Conservation (phyloP, 2,797 vertebrate species). For the Peromyscus aztecus region DNA sequence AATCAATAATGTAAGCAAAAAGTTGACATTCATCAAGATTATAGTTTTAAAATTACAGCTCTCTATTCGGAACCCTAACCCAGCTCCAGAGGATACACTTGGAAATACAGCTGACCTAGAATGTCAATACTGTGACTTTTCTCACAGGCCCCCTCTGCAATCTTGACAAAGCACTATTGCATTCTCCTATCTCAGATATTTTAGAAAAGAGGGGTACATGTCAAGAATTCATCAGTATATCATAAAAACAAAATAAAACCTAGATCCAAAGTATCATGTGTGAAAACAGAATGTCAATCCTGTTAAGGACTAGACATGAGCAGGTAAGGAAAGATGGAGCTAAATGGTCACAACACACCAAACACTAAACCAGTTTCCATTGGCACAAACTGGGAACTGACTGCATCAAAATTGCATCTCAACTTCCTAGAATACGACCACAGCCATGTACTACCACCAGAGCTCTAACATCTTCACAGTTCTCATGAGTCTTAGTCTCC, state of each 20-base stretch:
- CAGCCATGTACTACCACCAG: background rate
- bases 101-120: background rate
- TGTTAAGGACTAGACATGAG: background rate
- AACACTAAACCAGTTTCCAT: constrained; percentile 23
- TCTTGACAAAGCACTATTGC: background rate
- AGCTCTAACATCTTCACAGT: constrained; percentile 21
- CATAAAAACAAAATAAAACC: background rate
- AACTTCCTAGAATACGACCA: background rate
- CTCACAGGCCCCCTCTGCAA: background rate
- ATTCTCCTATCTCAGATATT: background rate
- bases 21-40: constrained; percentile 14
- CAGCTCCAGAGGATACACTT: background rate
- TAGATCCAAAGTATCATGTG: background rate
- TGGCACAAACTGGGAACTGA: constrained; percentile 18
- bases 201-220: background rate
- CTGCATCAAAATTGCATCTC: background rate
- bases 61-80: background rate
- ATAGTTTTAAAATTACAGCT: background rate
- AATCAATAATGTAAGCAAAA: constrained; percentile 35
- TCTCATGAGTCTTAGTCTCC: background rate
- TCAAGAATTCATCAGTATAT: background rate
- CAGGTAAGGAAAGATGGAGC: background rate
- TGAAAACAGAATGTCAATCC: background rate
- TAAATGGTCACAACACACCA: background rate
- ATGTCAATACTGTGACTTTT: background rate